Base-by-base conservation (phyloP, 2,113 vertebrate species). In the Cyanoramphus novaezelandiae region DNA sequence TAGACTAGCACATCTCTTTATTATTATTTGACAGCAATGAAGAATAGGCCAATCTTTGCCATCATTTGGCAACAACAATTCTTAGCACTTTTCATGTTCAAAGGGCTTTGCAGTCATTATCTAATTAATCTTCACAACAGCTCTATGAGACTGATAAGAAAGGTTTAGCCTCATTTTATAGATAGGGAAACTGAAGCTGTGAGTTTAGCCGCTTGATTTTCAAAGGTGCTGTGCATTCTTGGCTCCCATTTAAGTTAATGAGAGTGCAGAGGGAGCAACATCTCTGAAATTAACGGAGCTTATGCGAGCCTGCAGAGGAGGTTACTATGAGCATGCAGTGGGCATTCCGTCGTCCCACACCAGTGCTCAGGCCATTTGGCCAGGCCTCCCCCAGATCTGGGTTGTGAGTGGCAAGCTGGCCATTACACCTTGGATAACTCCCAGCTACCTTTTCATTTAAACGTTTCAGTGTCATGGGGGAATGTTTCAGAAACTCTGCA, bases 71-170 rank as follows among this genome's bases (percentile, higher is more conserved):
- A 96, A 93, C 88, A 97, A 97, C 95, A 97, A 97, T 95, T 94
- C 92, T 97, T 95, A 80, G 90, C 92, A 90, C 94, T 94, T 96
- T 91, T 68, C 31, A 4, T 93, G 84, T 96, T 96, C 95, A 95
- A 96, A 96, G 89, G 37, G 64, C 87, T 93, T 90, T 75, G 67
- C 86, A 59, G 86, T 97, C 95, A 96, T 97, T 96, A 97, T 97
- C 95, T 97, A 97, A 97, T 97, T 97, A 97, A 97, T 97, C 88
- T 92, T 90, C 95, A 95, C 84, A 92, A 91, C 92, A 77, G 92
- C 79, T 94, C 88, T 91, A 67, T 88, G 92, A 96, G 77, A 55
- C 82, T 81, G 89, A 55, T 94, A 92, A 95, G 93, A 93, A 96
- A 96, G 88, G 68, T 92, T 95, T 90, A 82, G 93, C 80, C 86